phyloP scores from a whole-genome alignment of 2,113 vertebrate species.

The Leucosticte australis region DNA sequence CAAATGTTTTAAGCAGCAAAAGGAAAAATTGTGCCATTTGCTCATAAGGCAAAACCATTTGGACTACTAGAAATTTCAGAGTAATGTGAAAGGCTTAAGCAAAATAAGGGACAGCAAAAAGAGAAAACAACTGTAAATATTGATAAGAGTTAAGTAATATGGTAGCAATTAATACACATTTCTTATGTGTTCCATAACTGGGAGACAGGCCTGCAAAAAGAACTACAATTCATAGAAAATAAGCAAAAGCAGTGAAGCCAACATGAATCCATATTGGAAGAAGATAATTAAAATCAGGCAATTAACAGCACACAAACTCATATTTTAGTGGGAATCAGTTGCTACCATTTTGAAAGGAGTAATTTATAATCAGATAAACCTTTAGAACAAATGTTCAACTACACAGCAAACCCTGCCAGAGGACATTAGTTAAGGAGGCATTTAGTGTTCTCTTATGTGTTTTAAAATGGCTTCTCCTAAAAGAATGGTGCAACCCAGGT shows the following conservation, averaged over 20 bases:
- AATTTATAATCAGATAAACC: not conserved
- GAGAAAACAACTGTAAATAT: slow-evolving; percentile 21
- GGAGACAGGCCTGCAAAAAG: not conserved
- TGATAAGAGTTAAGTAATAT: not conserved
- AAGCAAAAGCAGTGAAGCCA: not conserved
- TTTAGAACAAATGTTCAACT: not conserved
- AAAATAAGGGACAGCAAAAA: slow-evolving; percentile 1
- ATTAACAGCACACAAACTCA: not conserved
- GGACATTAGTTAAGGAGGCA: not conserved
- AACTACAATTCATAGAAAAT: not conserved
- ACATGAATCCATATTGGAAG: not conserved
- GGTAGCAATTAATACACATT: slow-evolving; percentile 5
- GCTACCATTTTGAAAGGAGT: not conserved
- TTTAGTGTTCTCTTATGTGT: not conserved
- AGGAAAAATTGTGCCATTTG: not conserved
- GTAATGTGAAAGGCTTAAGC: slow-evolving; percentile 3
- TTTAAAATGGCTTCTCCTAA: not conserved
- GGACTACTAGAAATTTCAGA: not conserved
- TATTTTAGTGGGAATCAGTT: not conserved
- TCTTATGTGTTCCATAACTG: not conserved
- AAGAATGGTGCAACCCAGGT: not conserved
- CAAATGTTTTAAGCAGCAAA: not conserved
- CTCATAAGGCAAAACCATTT: slow-evolving; percentile 32
- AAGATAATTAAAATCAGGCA: not conserved
- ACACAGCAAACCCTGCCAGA: not conserved